Evolutionary conservation across 64 coral and sea anemone genomes (phyloP).

Genomic region (Porites lutea): DNA sequence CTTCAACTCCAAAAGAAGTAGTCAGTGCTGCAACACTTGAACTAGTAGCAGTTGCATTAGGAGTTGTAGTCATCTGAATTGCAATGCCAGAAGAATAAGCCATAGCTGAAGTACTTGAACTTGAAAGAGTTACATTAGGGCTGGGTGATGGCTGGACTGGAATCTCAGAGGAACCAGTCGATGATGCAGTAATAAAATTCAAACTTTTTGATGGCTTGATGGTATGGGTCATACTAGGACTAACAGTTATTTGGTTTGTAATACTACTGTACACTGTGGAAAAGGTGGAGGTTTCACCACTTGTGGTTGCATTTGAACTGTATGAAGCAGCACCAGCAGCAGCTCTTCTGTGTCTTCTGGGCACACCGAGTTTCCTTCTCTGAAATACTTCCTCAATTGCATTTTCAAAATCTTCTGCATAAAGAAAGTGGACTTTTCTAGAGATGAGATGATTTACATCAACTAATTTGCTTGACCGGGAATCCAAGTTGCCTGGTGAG

Average conservation of each 20-base stretch:
- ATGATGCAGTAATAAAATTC: no score
- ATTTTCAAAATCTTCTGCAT: neutral
- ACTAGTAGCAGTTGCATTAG: neutral
- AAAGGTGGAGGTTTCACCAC: neutral
- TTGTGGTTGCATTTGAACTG: neutral
- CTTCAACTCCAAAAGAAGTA: neutral
- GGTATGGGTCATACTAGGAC: no score
- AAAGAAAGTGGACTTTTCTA: neutral
- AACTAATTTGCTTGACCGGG: no score
- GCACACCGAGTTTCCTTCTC: neutral
- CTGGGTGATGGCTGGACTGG: neutral
- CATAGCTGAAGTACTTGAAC: neutral
- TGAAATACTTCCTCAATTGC: neutral
- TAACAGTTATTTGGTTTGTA: no score
- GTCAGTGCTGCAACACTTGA: neutral
- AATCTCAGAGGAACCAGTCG: neutral
- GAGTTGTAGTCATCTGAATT: no score
- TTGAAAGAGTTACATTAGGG: neutral
- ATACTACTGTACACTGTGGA: no score
- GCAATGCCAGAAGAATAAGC: neutral
- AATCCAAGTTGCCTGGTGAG: neutral
- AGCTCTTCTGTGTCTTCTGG: neutral
- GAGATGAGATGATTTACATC: neutral
- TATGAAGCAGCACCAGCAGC: no score
- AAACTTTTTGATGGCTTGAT: no score